Evolutionary conservation across 92 coral and sea anemone genomes (phyloP), one percentile per base, ranked within the genome.

Genomic region (Plumapathes pennacea): DNA sequence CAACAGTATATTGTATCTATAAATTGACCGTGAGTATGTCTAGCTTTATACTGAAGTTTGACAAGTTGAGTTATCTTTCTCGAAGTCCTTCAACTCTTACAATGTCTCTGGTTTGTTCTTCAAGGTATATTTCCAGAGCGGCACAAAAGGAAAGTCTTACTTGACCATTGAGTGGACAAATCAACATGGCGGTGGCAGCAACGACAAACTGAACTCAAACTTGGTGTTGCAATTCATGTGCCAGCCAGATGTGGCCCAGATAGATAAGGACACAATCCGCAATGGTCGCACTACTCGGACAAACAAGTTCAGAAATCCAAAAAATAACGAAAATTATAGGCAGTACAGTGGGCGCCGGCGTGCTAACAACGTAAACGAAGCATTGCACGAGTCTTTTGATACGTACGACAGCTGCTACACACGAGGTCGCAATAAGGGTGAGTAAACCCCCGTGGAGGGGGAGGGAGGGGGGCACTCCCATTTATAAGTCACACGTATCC

Each of bases 341-440:
- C 60, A 69, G 33, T 89, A 89, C 57, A 25, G 49, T 3, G 45
- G 25, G 19, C 67, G 87, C 25, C 81, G 86, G 54, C 67, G 49
- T 60, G 60, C 45, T 1, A 50, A 85, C 60, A 72, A 64, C 14
- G 21, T 19, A 17, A 46, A 71, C 21, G 75, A 88, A 27, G 96
- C 75, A 27, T 60, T 83, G 11, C 87, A 89, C 17, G 98, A 92
- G 33, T 82, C 92, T 7, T 92, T 92, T 92, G 92, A 84, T 55
- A 88, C 87, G 96, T 92, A 92, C 41, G 96, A 92, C 57, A 92
- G 85, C 33, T 92, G 98, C 68, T 61, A 43, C 27, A 75, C 72
- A 32, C 61, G 96, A 50, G 71, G 84, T 25, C 66, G 96, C 29
- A 92, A 92, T 49, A 74, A 72, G 57, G 98, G 98, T 88, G 50